Conservation (phyloP, 2,797 vertebrate genomes). For the Champsocephalus gunnari region DNA sequence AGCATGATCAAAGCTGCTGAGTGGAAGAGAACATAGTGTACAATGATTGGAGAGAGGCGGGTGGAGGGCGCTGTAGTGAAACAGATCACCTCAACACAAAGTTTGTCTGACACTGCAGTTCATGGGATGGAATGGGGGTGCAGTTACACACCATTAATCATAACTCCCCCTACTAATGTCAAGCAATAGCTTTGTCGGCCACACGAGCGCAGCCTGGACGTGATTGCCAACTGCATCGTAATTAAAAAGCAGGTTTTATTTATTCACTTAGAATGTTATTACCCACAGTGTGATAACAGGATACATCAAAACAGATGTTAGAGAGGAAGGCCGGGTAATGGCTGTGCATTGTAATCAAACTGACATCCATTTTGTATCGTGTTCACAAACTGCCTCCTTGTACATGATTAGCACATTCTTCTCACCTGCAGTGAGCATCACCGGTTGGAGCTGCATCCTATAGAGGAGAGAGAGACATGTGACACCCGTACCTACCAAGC, state of each 20-base stretch:
- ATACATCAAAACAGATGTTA: constrained; percentile 32
- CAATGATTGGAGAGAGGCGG: constrained; percentile 52
- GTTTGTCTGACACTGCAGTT: constrained; percentile 65
- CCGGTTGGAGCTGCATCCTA: constrained; percentile 30
- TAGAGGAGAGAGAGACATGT: constrained; percentile 53
- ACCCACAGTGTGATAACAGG: constrained; percentile 28
- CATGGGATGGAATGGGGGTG: constrained; percentile 31
- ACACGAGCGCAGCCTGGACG: background rate
- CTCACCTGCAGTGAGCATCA: constrained; percentile 42
- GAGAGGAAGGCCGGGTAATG: constrained; percentile 15
- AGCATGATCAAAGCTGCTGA: constrained; percentile 77
- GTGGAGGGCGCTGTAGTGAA: constrained; percentile 49
- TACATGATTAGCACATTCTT: constrained; percentile 64
- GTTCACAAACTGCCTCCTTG: constrained; percentile 59
- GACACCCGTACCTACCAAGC: constrained; percentile 49
- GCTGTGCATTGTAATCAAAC: constrained; percentile 45
- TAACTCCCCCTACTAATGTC: constrained; percentile 46
- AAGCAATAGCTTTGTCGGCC: constrained; percentile 21
- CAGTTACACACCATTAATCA: constrained; percentile 66
- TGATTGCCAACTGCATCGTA: constrained; percentile 1
- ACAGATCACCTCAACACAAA: constrained; percentile 65
- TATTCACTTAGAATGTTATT: constrained; percentile 19
- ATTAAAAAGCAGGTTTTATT: constrained; percentile 33
- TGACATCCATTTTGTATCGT: constrained; percentile 47
- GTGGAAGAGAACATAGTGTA: constrained; percentile 71